phyloP scores from a whole-genome alignment of 2,113 vertebrate genomes.

The Neolamprologus devosi region DNA sequence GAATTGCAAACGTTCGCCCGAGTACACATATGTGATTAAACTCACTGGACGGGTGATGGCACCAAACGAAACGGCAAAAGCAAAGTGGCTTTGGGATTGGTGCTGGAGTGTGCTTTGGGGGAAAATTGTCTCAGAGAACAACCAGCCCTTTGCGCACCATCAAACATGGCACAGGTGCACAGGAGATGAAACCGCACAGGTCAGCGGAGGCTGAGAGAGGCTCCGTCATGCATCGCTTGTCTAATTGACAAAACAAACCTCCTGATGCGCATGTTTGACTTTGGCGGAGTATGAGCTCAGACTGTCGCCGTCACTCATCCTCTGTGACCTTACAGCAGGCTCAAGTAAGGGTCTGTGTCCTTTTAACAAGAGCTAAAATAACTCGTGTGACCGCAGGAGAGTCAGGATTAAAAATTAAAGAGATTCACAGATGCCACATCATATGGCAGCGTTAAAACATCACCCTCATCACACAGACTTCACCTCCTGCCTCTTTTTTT shows the following conservation, averaged over 20 bases:
- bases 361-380: background rate
- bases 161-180: background rate
- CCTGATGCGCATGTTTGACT: background rate
- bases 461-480: background rate
- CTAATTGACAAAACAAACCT: conserved; percentile 7
- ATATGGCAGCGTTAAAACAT: background rate
- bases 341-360: background rate
- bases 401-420: conserved; percentile 12
- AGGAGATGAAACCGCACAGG: background rate
- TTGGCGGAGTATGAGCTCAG: background rate
- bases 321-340: background rate
- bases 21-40: background rate
- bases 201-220: background rate
- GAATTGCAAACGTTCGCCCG: background rate
- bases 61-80: background rate
- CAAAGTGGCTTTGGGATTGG: background rate
- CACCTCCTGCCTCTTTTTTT: background rate
- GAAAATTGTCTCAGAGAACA: background rate
- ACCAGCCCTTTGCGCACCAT: background rate
- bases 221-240: background rate
- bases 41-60: background rate
- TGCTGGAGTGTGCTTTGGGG: background rate
- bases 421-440: background rate
- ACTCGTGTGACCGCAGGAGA: background rate
- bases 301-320: background rate